phyloP scores from a whole-genome alignment of 2,113 vertebrate species.

The Vicugna pacos region DNA sequence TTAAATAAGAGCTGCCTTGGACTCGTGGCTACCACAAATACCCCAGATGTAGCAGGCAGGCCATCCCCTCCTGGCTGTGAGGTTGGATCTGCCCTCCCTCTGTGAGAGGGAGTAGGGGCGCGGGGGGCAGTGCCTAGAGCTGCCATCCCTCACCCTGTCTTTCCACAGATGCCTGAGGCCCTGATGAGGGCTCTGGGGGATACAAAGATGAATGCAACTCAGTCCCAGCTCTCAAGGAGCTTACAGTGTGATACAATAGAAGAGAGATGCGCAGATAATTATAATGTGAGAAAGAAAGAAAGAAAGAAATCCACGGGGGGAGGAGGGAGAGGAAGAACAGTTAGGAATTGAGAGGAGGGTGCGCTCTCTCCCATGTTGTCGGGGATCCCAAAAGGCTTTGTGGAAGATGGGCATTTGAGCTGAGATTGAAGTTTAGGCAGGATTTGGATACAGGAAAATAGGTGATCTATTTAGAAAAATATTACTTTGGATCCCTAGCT shows the following conservation, averaged over 20 bases:
- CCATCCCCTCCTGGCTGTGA: background rate
- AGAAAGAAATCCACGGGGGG: background rate
- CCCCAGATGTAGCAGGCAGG: background rate
- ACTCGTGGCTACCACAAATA: background rate
- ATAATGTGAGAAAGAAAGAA: background rate
- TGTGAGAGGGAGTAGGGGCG: background rate
- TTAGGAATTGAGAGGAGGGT: background rate
- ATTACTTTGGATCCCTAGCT: background rate
- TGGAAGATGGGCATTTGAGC: background rate
- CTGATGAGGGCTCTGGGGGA: background rate
- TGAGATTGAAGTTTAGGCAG: background rate
- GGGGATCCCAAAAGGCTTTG: background rate
- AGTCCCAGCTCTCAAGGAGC: background rate
- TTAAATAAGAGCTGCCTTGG: conserved; percentile 74
- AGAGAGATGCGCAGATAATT: background rate
- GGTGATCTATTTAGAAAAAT: conserved; percentile 32
- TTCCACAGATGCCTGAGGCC: background rate
- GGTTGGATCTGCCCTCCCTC: background rate
- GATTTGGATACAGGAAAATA: background rate
- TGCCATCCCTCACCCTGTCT: background rate
- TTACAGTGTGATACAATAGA: background rate
- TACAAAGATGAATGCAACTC: conserved; percentile 30
- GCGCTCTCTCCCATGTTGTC: background rate
- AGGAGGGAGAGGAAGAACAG: background rate
- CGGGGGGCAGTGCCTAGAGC: background rate